Conservation (phyloP, 2,113 vertebrate species). For the Urocolius indicus region DNA sequence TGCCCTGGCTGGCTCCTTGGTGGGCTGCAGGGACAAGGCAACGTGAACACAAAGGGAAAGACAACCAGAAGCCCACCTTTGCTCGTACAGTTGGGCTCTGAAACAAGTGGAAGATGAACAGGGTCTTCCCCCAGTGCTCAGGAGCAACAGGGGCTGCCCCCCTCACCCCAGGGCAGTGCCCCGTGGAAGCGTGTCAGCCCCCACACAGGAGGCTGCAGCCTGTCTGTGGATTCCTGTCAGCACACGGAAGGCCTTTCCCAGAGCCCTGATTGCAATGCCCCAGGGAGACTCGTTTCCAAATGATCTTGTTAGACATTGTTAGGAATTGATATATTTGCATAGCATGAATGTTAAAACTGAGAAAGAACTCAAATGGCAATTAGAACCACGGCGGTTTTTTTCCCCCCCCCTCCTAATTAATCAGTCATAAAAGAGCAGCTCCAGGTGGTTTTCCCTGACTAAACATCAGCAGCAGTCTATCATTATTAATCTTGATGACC, state of each 20-base stretch:
- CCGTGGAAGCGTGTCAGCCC: fast-evolving
- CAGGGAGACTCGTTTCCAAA: constrained; percentile 63
- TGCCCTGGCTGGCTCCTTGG: not conserved
- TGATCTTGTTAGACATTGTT: constrained; percentile 74
- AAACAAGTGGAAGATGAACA: fast-evolving
- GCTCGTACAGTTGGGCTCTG: fast-evolving
- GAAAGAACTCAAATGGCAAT: constrained; percentile 61
- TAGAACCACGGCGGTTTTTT: not conserved
- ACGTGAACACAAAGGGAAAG: not conserved
- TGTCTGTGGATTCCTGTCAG: not conserved
- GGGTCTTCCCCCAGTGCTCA: fast-evolving
- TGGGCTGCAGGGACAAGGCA: not conserved
- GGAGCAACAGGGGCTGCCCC: not conserved
- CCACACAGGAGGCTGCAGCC: not conserved
- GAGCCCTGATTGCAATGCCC: constrained; percentile 37
- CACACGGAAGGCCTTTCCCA: not conserved
- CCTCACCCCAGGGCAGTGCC: fast-evolving
- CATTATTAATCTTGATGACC: constrained; percentile 41
- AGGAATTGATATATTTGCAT: constrained; percentile 68
- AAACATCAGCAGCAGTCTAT: not conserved
- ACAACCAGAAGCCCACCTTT: not conserved
- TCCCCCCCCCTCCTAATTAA: constrained; percentile 68
- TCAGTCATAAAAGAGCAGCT: constrained; percentile 62
- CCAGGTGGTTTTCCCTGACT: constrained; percentile 62
- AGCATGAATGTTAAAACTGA: constrained; percentile 71